phyloP scores from a whole-genome alignment of 2,888 invertebrate genomes.

The Zelleria hepariella region DNA sequence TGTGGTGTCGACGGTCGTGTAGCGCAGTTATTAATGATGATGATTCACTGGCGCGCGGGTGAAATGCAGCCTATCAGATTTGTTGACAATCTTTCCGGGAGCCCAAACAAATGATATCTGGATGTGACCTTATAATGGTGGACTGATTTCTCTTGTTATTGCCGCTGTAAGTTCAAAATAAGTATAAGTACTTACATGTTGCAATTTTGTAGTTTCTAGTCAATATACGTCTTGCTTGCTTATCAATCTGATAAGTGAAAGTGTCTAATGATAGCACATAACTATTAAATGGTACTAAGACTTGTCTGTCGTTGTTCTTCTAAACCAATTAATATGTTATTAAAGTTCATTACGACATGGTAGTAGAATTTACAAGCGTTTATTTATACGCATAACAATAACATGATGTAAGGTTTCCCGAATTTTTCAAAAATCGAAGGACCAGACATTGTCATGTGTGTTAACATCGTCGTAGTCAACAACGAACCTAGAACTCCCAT shows the following conservation, averaged over 20 bases:
- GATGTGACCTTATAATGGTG: conserved; percentile 55
- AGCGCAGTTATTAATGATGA: conserved; percentile 67
- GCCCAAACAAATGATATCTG: conserved; percentile 66
- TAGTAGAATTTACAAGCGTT: too few species aligned
- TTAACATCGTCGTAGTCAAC: too few species aligned
- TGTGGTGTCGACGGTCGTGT: conserved; percentile 60
- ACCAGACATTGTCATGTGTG: too few species aligned
- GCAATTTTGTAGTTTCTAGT: neutral
- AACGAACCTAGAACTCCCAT: too few species aligned
- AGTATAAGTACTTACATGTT: neutral
- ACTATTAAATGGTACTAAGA: neutral
- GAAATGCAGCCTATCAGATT: conserved; percentile 69
- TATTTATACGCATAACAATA: too few species aligned
- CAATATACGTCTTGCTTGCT: neutral
- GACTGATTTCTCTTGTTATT: conserved; percentile 44
- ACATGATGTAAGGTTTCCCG: too few species aligned
- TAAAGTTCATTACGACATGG: too few species aligned
- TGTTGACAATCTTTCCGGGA: conserved; percentile 66
- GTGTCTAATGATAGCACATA: conserved; percentile 1
- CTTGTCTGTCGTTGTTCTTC: neutral
- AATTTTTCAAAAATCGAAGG: too few species aligned
- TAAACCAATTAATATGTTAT: too few species aligned
- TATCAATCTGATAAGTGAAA: conserved; percentile 1
- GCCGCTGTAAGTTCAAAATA: conserved; percentile 43
- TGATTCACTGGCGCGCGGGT: conserved; percentile 70